phyloP scores from a whole-genome alignment of 2,797 vertebrate genomes.

The Dallia pectoralis region DNA sequence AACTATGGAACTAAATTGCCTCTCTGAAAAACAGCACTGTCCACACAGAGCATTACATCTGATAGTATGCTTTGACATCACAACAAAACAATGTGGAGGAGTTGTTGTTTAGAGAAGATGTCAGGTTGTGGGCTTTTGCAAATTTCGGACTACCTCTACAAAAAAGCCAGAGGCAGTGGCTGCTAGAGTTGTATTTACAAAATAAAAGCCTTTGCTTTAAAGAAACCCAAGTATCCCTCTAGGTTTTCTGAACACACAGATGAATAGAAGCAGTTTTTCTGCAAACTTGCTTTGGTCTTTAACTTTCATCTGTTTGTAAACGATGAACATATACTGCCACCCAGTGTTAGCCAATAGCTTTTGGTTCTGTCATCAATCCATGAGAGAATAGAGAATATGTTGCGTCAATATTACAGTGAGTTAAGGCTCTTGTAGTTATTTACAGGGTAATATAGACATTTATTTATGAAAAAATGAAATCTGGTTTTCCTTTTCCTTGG shows the following conservation, averaged over 20 bases:
- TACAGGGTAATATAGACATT: neutral
- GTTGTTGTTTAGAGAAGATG: neutral
- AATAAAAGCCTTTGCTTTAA: neutral
- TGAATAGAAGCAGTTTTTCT: neutral
- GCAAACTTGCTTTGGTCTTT: neutral
- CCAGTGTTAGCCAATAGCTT: conserved; percentile 56
- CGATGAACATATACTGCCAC: conserved; percentile 64
- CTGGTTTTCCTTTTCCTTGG: too few species aligned
- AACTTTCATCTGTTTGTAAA: conserved; percentile 4
- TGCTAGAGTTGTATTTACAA: neutral
- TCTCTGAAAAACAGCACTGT: neutral
- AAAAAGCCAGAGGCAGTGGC: neutral
- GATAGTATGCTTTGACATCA: neutral
- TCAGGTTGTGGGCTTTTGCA: neutral
- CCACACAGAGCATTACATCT: neutral
- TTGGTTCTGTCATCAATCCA: neutral
- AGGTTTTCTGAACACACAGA: neutral
- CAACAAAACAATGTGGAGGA: neutral
- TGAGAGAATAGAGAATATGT: neutral
- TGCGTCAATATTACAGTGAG: neutral
- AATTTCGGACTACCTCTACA: neutral
- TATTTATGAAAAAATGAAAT: too few species aligned
- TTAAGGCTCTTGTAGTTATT: neutral
- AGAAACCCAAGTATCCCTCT: neutral
- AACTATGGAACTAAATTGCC: neutral